phyloP scores from a whole-genome alignment of 1,140 invertebrate species.

The Camponotus vicinus region DNA sequence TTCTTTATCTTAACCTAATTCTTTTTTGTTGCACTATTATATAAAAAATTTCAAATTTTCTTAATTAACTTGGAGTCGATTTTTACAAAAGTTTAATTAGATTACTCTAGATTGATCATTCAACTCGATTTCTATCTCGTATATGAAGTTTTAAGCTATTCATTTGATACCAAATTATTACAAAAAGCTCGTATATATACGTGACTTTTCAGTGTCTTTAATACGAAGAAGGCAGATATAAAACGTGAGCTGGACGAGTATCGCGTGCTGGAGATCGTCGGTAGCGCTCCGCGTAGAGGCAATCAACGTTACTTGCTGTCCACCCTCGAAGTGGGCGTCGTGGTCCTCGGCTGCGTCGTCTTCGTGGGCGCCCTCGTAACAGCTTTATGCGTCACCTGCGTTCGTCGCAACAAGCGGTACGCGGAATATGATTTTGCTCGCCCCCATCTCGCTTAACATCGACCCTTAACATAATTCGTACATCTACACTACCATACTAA shows the following conservation, averaged over 20 bases:
- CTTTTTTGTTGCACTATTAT: too few relatives aligned
- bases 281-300: slow-evolving; percentile 79
- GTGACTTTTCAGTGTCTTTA: slow-evolving; percentile 86
- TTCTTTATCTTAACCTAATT: too few relatives aligned
- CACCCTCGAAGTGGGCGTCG: slow-evolving; percentile 92
- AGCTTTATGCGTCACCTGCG: slow-evolving; percentile 92
- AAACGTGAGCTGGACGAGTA: slow-evolving; percentile 87
- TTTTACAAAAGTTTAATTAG: background rate
- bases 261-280: slow-evolving; percentile 87
- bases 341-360: slow-evolving; percentile 92
- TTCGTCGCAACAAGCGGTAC: slow-evolving; percentile 89
- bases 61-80: background rate
- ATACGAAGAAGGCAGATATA: slow-evolving; percentile 88
- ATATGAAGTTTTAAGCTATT: background rate
- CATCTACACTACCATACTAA: slow-evolving; percentile 31
- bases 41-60: background rate
- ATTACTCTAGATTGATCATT: background rate
- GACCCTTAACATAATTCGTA: background rate
- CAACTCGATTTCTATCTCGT: background rate
- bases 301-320: slow-evolving; percentile 88
- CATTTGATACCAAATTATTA: background rate
- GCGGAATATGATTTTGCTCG: slow-evolving; percentile 56
- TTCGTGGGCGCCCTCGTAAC: slow-evolving; percentile 92
- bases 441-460: background rate
- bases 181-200: background rate